Conservation (phyloP, 1,140 invertebrate species). For the Lysiphlebus fabarum region DNA sequence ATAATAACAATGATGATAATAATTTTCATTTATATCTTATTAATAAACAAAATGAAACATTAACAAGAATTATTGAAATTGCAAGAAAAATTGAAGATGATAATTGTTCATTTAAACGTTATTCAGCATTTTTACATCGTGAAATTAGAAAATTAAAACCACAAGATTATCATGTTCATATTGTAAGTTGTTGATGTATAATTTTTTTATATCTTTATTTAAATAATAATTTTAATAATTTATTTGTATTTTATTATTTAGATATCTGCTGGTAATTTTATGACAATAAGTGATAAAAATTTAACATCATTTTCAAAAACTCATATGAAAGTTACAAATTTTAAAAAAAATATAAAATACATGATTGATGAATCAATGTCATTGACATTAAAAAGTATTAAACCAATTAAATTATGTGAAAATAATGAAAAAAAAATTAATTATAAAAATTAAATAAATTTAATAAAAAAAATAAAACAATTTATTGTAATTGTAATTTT, state of each 20-base stretch:
- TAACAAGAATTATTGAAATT: background rate
- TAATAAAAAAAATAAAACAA: too few relatives aligned
- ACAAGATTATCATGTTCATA: background rate
- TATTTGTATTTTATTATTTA: constrained; percentile 3
- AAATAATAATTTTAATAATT: too few relatives aligned
- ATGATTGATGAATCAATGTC: constrained; percentile 7
- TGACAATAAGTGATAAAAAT: background rate
- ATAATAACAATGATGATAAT: background rate
- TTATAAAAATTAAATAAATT: too few relatives aligned
- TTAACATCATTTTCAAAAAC: constrained; percentile 8
- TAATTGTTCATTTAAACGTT: background rate
- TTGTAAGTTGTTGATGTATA: too few relatives aligned
- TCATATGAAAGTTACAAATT: background rate
- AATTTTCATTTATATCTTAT: background rate
- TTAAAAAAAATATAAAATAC: background rate
- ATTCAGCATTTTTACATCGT: background rate
- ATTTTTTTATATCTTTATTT: too few relatives aligned
- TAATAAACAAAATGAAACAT: background rate
- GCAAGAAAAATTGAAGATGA: background rate
- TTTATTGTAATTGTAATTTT: too few relatives aligned
- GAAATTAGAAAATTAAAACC: background rate
- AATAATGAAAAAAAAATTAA: background rate
- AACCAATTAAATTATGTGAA: background rate
- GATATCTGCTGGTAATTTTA: constrained; percentile 6
- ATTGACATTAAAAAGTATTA: background rate